These are phyloP conservation scores for Siniperca undulata DNA, from an alignment of 2,797 vertebrate genomes.

Conservation along the genomic window DNA sequence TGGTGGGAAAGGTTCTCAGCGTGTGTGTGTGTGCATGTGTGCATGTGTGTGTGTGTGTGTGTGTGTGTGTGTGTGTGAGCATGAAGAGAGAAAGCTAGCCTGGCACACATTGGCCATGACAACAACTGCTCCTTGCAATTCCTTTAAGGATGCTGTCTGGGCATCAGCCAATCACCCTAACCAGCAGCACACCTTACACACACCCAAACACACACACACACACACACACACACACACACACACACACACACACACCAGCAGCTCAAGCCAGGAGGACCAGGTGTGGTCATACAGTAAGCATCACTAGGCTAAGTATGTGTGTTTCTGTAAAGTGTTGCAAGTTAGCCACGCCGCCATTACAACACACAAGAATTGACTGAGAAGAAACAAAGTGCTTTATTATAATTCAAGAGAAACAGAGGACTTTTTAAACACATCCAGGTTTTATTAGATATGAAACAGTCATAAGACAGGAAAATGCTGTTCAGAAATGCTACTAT, in stretches of 20 bases:
- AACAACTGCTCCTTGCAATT: conserved; percentile 59
- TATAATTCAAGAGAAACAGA: conserved; percentile 42
- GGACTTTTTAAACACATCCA: conserved; percentile 50
- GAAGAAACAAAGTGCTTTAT: conserved; percentile 49
- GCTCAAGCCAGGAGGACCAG: conserved; percentile 49
- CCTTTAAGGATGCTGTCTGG: conserved; percentile 62
- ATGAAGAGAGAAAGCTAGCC: conserved; percentile 45
- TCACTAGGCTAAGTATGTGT: conserved; percentile 30
- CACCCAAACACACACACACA: conserved; percentile 16
- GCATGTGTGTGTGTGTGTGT: neutral
- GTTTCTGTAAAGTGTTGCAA: conserved; percentile 30
- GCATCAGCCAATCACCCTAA: conserved; percentile 63
- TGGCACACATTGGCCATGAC: conserved; percentile 43
- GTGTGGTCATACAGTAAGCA: conserved; percentile 51
- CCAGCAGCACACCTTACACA: conserved; percentile 41
- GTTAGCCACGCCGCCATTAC: conserved; percentile 11
- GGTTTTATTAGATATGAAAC: conserved; percentile 67
- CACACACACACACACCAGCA: conserved; percentile 8
- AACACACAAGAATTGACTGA: conserved; percentile 31
- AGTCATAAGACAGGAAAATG: conserved; percentile 60
- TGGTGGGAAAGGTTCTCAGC: conserved; percentile 27
- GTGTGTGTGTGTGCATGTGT: neutral
- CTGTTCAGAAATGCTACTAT: conserved; percentile 41
- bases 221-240: neutral
- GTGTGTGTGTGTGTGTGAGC: neutral